These are phyloP conservation scores for Rapana venosa DNA, from an alignment of 2,888 invertebrate species.

Conservation along the genomic window DNA sequence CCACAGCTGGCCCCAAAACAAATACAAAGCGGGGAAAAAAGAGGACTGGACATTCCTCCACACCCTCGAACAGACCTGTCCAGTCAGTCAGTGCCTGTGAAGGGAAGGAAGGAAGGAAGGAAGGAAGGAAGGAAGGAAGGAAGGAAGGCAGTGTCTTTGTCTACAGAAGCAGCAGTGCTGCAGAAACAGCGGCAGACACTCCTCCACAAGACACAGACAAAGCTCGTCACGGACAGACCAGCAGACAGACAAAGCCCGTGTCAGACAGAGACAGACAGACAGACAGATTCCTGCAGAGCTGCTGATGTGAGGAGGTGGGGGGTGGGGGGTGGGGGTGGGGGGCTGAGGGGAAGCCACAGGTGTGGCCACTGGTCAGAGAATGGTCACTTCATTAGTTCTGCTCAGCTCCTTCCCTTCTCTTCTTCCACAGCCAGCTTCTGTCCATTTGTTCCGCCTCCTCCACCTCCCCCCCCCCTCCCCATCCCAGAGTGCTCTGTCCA, in stretches of 20 bases:
- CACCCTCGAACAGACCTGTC: too few species aligned
- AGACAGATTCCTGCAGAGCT: background rate
- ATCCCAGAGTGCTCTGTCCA: too few species aligned
- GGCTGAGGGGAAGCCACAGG: slow-evolving; percentile 8
- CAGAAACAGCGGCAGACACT: too few species aligned
- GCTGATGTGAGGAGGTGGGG: background rate
- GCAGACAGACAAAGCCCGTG: background rate
- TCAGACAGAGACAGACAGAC: background rate
- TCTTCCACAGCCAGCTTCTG: background rate
- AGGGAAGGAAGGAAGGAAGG: background rate
- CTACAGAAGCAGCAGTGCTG: too few species aligned
- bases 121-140: background rate
- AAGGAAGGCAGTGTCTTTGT: background rate
- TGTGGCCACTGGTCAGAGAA: slow-evolving; percentile 18
- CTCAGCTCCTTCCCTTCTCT: background rate
- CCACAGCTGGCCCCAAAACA: too few species aligned
- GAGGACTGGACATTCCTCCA: too few species aligned
- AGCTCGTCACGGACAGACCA: background rate
- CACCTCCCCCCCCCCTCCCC: too few species aligned
- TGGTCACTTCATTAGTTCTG: slow-evolving; percentile 32
- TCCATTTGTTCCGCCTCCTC: slow-evolving; percentile 2
- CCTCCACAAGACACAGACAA: too few species aligned
- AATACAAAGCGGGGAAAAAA: too few species aligned
- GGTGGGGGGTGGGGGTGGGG: background rate
- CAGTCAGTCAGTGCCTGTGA: too few species aligned